Percentiles rank a stretch among this genome's conserved stretches.
Evolutionary conservation across 64 coral and sea anemone species (phyloP).

Genomic region (Porites australiensis): DNA sequence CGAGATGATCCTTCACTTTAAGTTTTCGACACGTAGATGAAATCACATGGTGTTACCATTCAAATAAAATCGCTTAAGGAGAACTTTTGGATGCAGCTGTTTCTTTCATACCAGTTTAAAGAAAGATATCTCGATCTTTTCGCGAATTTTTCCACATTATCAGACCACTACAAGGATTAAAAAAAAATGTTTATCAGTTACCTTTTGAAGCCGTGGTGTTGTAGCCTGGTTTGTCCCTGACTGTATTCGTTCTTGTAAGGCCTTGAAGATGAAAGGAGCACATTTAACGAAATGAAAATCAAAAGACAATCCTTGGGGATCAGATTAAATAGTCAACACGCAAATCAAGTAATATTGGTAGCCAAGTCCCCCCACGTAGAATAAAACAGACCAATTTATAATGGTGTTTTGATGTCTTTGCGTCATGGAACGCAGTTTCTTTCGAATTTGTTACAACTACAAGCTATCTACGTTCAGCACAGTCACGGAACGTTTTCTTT

Average conservation of each 20-base stretch:
- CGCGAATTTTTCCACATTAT: too few species aligned
- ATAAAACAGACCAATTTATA: not conserved
- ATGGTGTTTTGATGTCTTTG: not conserved
- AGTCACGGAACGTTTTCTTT: too few species aligned
- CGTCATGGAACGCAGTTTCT: not conserved
- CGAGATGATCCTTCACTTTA: too few species aligned
- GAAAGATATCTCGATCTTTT: too few species aligned
- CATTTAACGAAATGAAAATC: not conserved
- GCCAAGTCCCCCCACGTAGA: not conserved
- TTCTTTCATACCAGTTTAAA: too few species aligned
- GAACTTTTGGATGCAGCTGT: too few species aligned
- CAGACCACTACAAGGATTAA: too few species aligned
- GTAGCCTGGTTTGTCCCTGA: conserved; percentile 62
- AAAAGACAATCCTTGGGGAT: not conserved
- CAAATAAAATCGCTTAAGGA: too few species aligned
- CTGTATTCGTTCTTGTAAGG: conserved; percentile 84
- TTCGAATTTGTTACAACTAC: too few species aligned
- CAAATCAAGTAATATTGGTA: conserved; percentile 34
- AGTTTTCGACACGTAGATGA: too few species aligned
- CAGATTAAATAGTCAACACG: conserved; percentile 1
- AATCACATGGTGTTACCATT: too few species aligned
- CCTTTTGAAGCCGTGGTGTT: conserved; percentile 76
- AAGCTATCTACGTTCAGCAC: too few species aligned
- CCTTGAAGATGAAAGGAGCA: conserved; percentile 19
- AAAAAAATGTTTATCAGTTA: not conserved